Conservation (phyloP, 1,140 invertebrate genomes). For the Asbolus verrucosus region DNA sequence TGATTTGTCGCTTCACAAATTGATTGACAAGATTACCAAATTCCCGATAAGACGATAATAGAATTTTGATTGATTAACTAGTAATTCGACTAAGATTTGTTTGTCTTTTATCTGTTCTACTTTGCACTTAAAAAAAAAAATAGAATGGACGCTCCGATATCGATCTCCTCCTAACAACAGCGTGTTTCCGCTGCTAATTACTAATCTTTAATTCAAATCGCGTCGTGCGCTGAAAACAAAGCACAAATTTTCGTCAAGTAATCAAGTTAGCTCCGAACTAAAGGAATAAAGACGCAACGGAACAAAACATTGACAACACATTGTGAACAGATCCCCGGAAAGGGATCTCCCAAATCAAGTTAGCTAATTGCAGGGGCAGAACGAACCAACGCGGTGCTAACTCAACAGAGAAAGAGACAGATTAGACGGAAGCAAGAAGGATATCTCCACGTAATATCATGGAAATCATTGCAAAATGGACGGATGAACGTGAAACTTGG, state of each 20-base stretch:
- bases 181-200: slow-evolving; percentile 37
- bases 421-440: neutral
- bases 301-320: slow-evolving; percentile 66
- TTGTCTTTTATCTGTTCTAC: slow-evolving; percentile 10
- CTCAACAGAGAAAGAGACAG: slow-evolving; percentile 15
- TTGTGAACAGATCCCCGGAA: slow-evolving; percentile 64
- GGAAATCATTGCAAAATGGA: slow-evolving; percentile 2
- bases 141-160: neutral
- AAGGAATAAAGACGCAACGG: slow-evolving; percentile 56
- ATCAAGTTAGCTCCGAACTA: slow-evolving; percentile 56
- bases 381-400: slow-evolving; percentile 29
- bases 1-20: neutral
- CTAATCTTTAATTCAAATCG: slow-evolving; percentile 51
- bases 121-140: slow-evolving; percentile 1
- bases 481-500: neutral
- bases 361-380: slow-evolving; percentile 64
- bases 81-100: slow-evolving; percentile 27
- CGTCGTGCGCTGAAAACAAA: slow-evolving; percentile 55
- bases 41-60: slow-evolving; percentile 30
- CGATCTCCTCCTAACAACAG: slow-evolving; percentile 42
- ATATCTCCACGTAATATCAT: neutral
- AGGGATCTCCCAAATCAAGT: slow-evolving; percentile 65
- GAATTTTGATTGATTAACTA: slow-evolving; percentile 21
- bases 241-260: slow-evolving; percentile 54
- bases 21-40: slow-evolving; percentile 29